These are phyloP conservation scores for Protodeltote pygarga DNA, from an alignment of 2,888 invertebrate genomes.

Conservation along the genomic window DNA sequence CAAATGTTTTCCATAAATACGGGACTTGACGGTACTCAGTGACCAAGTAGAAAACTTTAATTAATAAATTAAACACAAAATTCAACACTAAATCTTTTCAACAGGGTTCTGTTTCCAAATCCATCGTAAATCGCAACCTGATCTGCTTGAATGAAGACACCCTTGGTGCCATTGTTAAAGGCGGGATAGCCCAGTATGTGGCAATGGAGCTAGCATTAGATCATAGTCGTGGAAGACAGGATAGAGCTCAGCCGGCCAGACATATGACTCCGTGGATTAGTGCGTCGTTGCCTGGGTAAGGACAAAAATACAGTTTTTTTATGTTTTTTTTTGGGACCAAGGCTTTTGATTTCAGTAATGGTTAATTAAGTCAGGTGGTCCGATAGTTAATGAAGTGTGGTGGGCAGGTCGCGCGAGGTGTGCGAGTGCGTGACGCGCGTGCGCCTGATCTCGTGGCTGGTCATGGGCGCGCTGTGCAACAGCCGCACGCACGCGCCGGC, in stretches of 20 bases:
- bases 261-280: slow-evolving; percentile 94
- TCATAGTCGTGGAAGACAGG: slow-evolving; percentile 91
- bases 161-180: slow-evolving; percentile 97
- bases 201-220: slow-evolving; percentile 97
- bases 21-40: too few species aligned
- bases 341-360: too few species aligned
- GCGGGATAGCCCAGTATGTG: slow-evolving; percentile 96
- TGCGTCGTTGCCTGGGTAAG: slow-evolving; percentile 67
- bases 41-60: too few species aligned
- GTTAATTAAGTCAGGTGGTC: too few species aligned
- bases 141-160: slow-evolving; percentile 97
- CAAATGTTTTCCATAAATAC: too few species aligned
- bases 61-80: too few species aligned
- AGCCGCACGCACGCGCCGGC: slow-evolving; percentile 84
- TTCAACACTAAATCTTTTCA: neutral
- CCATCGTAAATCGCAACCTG: slow-evolving; percentile 83
- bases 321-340: too few species aligned
- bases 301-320: neutral
- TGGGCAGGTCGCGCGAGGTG: slow-evolving; percentile 93
- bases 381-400: too few species aligned
- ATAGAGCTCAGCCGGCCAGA: slow-evolving; percentile 56
- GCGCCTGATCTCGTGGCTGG: slow-evolving; percentile 97
- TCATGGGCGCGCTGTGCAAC: slow-evolving; percentile 97
- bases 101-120: slow-evolving; percentile 83
- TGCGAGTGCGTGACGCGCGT: slow-evolving; percentile 98